Evolutionary conservation across 2,797 vertebrate genomes (phyloP).

Genomic region (Leuciscus waleckii): DNA sequence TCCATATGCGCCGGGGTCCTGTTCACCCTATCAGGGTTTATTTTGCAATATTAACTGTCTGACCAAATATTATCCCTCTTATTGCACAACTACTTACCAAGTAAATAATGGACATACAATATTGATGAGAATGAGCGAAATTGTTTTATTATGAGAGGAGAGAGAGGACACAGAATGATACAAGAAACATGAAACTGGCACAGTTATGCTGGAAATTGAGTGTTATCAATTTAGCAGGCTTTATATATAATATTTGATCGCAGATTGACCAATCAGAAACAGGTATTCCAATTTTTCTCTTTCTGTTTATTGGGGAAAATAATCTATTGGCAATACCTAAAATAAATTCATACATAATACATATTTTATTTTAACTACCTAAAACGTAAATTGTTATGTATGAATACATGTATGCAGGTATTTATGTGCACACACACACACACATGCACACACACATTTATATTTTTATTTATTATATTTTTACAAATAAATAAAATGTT

Average conservation of each 20-base stretch:
- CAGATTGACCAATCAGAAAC: not conserved
- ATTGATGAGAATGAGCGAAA: not conserved
- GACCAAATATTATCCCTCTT: not conserved
- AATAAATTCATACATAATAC: not conserved
- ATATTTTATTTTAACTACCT: not conserved
- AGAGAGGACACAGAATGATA: not conserved
- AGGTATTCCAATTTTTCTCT: not conserved
- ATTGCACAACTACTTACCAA: not conserved
- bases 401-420: not conserved
- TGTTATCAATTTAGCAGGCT: not conserved
- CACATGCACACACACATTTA: not conserved
- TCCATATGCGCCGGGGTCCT: not conserved
- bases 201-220: not conserved
- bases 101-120: not conserved
- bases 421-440: not conserved
- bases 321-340: not conserved
- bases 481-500: not conserved
- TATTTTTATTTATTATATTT: not conserved
- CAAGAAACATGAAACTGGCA: not conserved
- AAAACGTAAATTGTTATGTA: not conserved
- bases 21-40: not conserved
- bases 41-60: not conserved
- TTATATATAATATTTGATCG: not conserved
- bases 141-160: not conserved
- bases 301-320: not conserved